Percentiles rank a stretch among this genome's conserved stretches.
These are phyloP conservation scores for Malurus splendens DNA, from an alignment of 2,797 vertebrate genomes.

Conservation along the genomic window DNA sequence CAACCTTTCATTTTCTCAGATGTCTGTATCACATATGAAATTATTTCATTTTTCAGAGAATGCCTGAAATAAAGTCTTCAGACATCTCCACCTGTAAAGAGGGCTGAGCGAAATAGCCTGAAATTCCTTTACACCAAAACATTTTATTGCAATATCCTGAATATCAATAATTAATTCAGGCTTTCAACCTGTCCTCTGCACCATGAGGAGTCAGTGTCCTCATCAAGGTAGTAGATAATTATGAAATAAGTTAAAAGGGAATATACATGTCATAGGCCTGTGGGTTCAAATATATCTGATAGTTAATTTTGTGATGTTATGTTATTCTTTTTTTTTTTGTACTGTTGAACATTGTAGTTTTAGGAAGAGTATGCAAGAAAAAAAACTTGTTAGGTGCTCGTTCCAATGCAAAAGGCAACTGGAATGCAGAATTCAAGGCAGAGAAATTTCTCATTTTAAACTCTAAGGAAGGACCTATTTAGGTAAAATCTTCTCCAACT, in stretches of 20 bases:
- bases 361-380: neutral
- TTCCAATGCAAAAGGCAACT: neutral
- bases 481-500: neutral
- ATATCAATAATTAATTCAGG: no score
- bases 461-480: neutral
- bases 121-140: neutral
- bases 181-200: neutral
- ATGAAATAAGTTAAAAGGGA: neutral
- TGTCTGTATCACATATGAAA: neutral
- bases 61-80: neutral
- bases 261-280: rapidly evolving
- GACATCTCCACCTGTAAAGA: neutral
- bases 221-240: neutral
- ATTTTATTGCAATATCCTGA: neutral
- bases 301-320: neutral
- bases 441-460: neutral
- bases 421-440: neutral
- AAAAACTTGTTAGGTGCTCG: neutral
- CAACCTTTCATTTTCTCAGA: neutral
- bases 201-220: neutral
- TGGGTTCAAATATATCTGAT: neutral
- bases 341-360: neutral
- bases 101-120: rapidly evolving
- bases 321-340: neutral
- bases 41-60: neutral